Evolutionary conservation across 1,140 invertebrate species (phyloP).

Genomic region (Drosophila willistoni): DNA sequence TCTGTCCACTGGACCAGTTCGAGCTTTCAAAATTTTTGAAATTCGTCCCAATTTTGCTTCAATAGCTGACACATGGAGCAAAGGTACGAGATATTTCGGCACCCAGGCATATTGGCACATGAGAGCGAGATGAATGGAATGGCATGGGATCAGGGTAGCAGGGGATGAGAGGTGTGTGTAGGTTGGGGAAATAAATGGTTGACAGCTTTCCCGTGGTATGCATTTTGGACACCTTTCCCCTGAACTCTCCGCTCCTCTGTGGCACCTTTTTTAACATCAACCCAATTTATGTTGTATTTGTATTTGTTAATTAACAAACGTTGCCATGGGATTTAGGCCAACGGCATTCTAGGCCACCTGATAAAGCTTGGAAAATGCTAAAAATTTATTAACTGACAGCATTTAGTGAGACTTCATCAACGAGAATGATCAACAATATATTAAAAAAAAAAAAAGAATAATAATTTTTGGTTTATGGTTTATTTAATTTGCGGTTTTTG

Average conservation of each 20-base stretch:
- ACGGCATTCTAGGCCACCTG: slow-evolving; percentile 37
- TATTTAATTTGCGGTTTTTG: slow-evolving; percentile 11
- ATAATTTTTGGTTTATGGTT: not conserved
- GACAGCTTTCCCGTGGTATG: slow-evolving; percentile 52
- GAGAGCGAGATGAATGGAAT: not conserved
- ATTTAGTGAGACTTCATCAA: slow-evolving; percentile 39
- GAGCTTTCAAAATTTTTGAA: slow-evolving; percentile 48
- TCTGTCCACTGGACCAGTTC: slow-evolving; percentile 14
- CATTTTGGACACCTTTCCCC: slow-evolving; percentile 41
- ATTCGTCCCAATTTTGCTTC: slow-evolving; percentile 56
- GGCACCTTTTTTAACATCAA: slow-evolving; percentile 25
- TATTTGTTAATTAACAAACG: slow-evolving; percentile 54
- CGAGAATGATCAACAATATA: not conserved
- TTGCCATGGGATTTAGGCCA: slow-evolving; percentile 28
- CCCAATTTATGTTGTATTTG: slow-evolving; percentile 59
- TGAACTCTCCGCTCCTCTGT: not conserved
- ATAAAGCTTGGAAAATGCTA: slow-evolving; percentile 31
- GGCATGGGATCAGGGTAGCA: not conserved
- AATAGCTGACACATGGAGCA: slow-evolving; percentile 51
- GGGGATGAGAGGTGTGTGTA: not conserved
- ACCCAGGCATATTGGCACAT: slow-evolving; percentile 30
- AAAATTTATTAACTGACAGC: slow-evolving; percentile 36
- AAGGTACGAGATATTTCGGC: slow-evolving; percentile 55
- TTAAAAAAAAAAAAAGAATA: slow-evolving; percentile 7
- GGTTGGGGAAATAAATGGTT: slow-evolving; percentile 1